Evolutionary conservation across 1,140 invertebrate genomes (phyloP).

Genomic region (Rhagoletis pomonella): DNA sequence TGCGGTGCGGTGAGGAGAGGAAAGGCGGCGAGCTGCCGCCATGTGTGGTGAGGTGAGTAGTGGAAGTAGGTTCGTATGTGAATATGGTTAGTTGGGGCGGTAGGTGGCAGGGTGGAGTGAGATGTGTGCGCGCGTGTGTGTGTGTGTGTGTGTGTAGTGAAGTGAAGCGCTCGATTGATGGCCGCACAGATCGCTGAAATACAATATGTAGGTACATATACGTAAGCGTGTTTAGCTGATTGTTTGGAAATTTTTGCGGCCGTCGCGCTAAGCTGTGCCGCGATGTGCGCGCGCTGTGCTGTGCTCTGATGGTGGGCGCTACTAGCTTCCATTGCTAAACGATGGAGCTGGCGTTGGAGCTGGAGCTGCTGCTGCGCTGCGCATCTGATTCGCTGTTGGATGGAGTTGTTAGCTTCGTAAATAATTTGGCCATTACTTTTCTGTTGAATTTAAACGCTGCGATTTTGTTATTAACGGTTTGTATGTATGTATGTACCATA

Average conservation of each 20-base stretch:
- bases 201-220: background rate
- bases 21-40: background rate
- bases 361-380: too few relatives aligned
- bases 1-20: background rate
- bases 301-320: too few relatives aligned
- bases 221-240: background rate
- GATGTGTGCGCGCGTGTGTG: constrained; percentile 54
- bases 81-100: background rate
- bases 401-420: background rate
- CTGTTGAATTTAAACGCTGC: too few relatives aligned
- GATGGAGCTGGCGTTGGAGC: too few relatives aligned
- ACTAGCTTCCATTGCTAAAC: too few relatives aligned
- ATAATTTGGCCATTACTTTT: too few relatives aligned
- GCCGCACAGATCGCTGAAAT: constrained; percentile 36
- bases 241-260: background rate
- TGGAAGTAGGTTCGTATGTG: background rate
- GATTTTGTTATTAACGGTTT: too few relatives aligned
- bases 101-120: background rate
- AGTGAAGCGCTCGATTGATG: constrained; percentile 51
- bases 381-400: background rate
- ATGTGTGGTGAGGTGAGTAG: background rate
- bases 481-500: too few relatives aligned
- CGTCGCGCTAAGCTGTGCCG: background rate
- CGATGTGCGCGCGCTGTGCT: background rate
- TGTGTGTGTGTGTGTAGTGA: background rate